phyloP scores from a whole-genome alignment of 1,140 invertebrate species.

The Pseudomyrmex flavicornis region DNA sequence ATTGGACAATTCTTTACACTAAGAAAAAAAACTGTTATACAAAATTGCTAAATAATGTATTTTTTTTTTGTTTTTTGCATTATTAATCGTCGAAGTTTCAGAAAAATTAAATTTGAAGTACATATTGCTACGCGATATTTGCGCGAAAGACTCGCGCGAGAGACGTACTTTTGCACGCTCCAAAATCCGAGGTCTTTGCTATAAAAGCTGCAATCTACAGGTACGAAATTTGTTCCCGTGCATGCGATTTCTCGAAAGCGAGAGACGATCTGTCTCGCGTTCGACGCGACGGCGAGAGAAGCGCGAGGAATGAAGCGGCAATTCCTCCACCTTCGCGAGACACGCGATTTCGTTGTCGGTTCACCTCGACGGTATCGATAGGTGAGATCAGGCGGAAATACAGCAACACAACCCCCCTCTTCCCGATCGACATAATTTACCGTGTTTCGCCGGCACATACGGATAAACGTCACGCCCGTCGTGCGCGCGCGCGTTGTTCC shows the following conservation, averaged over 20 bases:
- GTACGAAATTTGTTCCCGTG: slow-evolving; percentile 44
- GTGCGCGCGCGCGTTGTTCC: slow-evolving; percentile 39
- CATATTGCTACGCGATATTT: too few relatives aligned
- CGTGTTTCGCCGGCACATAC: slow-evolving; percentile 60
- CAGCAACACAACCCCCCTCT: slow-evolving; percentile 20
- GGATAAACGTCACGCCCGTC: slow-evolving; percentile 68
- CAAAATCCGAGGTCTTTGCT: slow-evolving; percentile 17
- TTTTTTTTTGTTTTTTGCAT: too few relatives aligned
- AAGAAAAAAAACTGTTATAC: neutral
- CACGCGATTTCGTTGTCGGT: slow-evolving; percentile 38
- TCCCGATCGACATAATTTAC: slow-evolving; percentile 67
- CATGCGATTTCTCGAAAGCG: slow-evolving; percentile 16
- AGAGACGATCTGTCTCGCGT: slow-evolving; percentile 47
- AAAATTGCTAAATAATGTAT: neutral
- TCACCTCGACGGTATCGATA: slow-evolving; percentile 50
- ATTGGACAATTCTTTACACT: neutral
- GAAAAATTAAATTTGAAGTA: slow-evolving; percentile 5
- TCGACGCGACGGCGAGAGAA: slow-evolving; percentile 37
- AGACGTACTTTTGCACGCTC: neutral
- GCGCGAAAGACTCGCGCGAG: neutral
- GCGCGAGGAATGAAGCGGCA: slow-evolving; percentile 43
- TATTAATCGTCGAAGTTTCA: too few relatives aligned
- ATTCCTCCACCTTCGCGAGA: slow-evolving; percentile 50
- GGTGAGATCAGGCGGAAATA: slow-evolving; percentile 52
- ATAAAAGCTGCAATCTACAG: slow-evolving; percentile 43